Conservation (phyloP, 2,113 vertebrate species). For the Amazona guildingii region DNA sequence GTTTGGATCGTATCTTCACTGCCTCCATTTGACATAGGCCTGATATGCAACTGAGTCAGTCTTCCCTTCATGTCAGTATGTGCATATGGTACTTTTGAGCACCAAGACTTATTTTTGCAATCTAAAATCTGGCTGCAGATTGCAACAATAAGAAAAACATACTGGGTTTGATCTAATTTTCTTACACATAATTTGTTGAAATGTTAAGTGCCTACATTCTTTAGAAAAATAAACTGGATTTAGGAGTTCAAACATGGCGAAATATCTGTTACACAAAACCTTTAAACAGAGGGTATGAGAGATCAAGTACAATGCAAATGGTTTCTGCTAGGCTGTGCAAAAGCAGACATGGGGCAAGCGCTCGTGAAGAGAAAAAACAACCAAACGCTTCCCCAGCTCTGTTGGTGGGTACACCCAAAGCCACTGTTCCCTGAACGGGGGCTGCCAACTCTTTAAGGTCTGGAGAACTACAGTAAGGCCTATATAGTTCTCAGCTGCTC, state of each 20-base stretch:
- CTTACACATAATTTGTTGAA: background rate
- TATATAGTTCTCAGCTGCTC: background rate
- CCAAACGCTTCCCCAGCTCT: fast-evolving
- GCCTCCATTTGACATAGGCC: background rate
- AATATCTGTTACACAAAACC: background rate
- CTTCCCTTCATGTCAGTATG: background rate
- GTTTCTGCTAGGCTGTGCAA: background rate
- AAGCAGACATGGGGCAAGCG: background rate
- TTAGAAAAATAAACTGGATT: background rate
- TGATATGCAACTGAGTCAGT: background rate
- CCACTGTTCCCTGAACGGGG: background rate
- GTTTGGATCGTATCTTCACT: background rate
- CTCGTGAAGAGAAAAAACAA: background rate
- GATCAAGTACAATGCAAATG: background rate
- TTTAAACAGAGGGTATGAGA: background rate
- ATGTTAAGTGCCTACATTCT: background rate
- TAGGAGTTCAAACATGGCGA: background rate
- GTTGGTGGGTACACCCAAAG: background rate
- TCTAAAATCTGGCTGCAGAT: background rate
- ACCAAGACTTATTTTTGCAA: background rate
- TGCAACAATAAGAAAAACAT: background rate
- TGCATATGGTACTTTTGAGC: background rate
- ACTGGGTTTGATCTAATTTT: background rate
- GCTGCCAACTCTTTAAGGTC: background rate
- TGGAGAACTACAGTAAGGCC: background rate